A percentile compares a stretch with the other conserved stretches of the same genome.
Conservation (phyloP, 2,113 vertebrate genomes). For the Poeciliopsis occidentalis region DNA sequence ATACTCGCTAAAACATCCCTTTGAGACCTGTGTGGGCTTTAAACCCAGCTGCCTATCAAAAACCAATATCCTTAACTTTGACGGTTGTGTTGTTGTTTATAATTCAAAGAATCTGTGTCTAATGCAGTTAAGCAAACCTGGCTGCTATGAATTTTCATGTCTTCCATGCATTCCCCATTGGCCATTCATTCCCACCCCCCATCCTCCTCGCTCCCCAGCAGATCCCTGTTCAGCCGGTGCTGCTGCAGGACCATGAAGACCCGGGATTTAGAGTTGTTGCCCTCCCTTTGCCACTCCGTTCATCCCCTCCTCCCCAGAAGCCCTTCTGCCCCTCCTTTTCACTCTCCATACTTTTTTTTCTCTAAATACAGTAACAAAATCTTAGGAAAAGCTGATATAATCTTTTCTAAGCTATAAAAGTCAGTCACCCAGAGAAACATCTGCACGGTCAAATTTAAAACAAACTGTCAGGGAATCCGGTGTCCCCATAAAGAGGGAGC, state of each 20-base stretch:
- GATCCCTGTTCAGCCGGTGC: constrained; percentile 33
- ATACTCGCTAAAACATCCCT: constrained; percentile 10
- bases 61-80: constrained; percentile 82
- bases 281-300: constrained; percentile 25
- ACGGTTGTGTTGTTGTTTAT: constrained; percentile 79
- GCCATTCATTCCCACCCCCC: constrained; percentile 30
- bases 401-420: constrained; percentile 89
- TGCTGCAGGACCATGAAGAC: constrained; percentile 35
- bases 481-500: constrained; percentile 82
- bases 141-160: constrained; percentile 65
- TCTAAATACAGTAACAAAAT: constrained; percentile 87
- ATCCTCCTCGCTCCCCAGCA: constrained; percentile 30
- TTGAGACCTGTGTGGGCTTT: constrained; percentile 48
- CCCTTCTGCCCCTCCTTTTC: constrained; percentile 28
- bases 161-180: constrained; percentile 40
- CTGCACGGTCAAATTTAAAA: constrained; percentile 88
- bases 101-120: constrained; percentile 83
- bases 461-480: constrained; percentile 84
- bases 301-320: constrained; percentile 27
- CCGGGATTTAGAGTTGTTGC: constrained; percentile 64
- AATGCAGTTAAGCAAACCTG: constrained; percentile 77
- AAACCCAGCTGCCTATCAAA: constrained; percentile 81
- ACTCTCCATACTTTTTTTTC: constrained; percentile 62
- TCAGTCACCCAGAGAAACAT: constrained; percentile 87
- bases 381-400: constrained; percentile 85